phyloP scores from a whole-genome alignment of 2,113 vertebrate genomes.

The Motacilla alba region DNA sequence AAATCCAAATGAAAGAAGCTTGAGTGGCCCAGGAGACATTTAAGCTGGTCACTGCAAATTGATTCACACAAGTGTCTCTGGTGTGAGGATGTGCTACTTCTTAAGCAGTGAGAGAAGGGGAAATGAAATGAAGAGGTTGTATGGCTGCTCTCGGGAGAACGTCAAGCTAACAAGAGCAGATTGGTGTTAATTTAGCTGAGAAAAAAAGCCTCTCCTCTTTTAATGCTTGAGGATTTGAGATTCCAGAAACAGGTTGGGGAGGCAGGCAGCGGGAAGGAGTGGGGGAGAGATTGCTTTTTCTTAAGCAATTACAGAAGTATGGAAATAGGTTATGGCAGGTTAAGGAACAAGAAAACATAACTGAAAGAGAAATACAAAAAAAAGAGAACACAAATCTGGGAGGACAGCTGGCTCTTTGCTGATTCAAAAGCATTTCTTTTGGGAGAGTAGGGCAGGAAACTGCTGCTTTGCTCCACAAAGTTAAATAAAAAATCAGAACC shows the following conservation, averaged over 20 bases:
- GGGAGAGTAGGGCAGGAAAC: background rate
- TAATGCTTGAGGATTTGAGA: conserved; percentile 1
- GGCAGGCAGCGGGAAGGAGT: background rate
- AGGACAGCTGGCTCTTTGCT: background rate
- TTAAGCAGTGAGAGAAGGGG: background rate
- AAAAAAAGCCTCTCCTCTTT: conserved; percentile 4
- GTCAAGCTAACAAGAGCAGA: conserved; percentile 33
- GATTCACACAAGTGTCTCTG: conserved; percentile 46
- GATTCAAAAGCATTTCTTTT: background rate
- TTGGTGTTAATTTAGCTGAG: conserved; percentile 55
- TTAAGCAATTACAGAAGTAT: background rate
- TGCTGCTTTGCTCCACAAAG: background rate
- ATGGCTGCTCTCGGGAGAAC: conserved; percentile 32
- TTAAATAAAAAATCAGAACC: background rate
- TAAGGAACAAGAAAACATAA: background rate
- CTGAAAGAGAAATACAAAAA: background rate
- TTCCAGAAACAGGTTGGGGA: background rate
- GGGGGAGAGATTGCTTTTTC: rapidly evolving
- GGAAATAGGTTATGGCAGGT: background rate
- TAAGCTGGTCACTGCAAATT: conserved; percentile 56
- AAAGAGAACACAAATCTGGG: background rate
- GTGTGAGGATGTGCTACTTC: conserved; percentile 51
- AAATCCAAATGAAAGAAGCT: background rate
- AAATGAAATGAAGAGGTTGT: conserved; percentile 51
- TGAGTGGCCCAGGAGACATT: conserved; percentile 6